Conservation (phyloP, 2,888 invertebrate species). For the Lasioglossum marginatum region DNA sequence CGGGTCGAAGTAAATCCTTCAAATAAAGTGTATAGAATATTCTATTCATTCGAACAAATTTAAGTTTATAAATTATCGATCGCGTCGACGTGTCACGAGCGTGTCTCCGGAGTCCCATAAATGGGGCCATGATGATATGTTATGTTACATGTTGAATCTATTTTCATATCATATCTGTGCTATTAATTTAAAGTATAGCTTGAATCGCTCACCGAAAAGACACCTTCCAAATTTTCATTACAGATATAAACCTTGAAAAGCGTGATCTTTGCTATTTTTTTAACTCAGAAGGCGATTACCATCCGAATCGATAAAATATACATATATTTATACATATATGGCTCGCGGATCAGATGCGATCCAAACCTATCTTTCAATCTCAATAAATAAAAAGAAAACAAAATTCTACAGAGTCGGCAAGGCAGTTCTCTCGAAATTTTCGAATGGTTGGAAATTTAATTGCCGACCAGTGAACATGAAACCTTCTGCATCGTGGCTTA, state of each 20-base stretch:
- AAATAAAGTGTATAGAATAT: not conserved
- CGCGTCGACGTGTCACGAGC: not conserved
- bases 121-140: fast-evolving
- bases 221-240: too few species aligned
- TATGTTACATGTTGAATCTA: not conserved
- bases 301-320: too few species aligned
- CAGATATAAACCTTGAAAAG: too few species aligned
- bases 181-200: not conserved
- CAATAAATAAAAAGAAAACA: too few species aligned
- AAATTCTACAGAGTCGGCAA: too few species aligned
- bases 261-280: too few species aligned
- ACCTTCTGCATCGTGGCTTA: not conserved
- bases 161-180: too few species aligned
- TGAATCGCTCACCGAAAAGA: not conserved
- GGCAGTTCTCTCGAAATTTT: not conserved
- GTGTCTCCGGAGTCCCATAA: too few species aligned
- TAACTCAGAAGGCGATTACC: too few species aligned
- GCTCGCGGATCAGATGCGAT: too few species aligned
- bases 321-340: too few species aligned
- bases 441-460: not conserved
- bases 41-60: not conserved
- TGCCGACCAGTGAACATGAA: not conserved
- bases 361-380: too few species aligned
- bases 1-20: not conserved
- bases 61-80: not conserved